Percentiles rank a stretch among this genome's conserved stretches.
phyloP scores from a whole-genome alignment of 2,113 vertebrate genomes.

The Cyprinus carpio region DNA sequence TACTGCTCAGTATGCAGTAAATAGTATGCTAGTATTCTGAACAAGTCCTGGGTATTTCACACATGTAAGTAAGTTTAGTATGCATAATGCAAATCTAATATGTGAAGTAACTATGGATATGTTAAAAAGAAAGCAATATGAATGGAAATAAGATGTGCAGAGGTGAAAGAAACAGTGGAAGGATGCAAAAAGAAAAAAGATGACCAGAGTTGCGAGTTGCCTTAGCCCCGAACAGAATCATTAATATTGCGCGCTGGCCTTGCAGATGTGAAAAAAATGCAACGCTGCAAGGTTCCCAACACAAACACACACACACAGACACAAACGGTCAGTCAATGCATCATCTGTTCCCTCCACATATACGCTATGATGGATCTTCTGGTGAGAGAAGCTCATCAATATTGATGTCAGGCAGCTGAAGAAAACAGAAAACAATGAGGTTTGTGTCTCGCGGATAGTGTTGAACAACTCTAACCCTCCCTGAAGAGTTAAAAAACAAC shows the following conservation, averaged over 20 bases:
- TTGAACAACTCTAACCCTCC: not conserved
- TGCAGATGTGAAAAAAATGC: conserved; percentile 62
- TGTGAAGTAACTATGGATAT: conserved; percentile 5
- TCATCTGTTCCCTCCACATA: not conserved
- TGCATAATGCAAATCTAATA: not conserved
- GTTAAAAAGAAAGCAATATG: not conserved
- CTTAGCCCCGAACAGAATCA: conserved; percentile 63
- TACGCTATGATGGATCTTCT: not conserved
- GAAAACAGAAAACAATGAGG: not conserved
- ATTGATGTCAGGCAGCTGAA: conserved; percentile 3
- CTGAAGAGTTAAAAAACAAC: not conserved
- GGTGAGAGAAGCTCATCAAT: not conserved
- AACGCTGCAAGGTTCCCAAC: conserved; percentile 51
- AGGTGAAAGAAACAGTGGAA: not conserved
- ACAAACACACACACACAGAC: not conserved
- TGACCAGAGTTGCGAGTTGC: conserved; percentile 53
- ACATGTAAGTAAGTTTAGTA: not conserved
- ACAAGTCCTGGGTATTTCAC: not conserved
- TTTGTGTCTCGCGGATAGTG: not conserved
- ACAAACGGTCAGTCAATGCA: conserved; percentile 9
- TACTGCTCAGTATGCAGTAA: not conserved
- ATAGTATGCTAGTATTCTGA: not conserved
- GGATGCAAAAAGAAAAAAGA: not conserved
- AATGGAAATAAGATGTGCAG: conserved; percentile 48
- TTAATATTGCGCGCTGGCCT: conserved; percentile 70